Percentiles rank a stretch among this genome's conserved stretches.
These are phyloP conservation scores for Chelonoidis abingdonii DNA, from an alignment of 2,113 vertebrate species.

Conservation along the genomic window DNA sequence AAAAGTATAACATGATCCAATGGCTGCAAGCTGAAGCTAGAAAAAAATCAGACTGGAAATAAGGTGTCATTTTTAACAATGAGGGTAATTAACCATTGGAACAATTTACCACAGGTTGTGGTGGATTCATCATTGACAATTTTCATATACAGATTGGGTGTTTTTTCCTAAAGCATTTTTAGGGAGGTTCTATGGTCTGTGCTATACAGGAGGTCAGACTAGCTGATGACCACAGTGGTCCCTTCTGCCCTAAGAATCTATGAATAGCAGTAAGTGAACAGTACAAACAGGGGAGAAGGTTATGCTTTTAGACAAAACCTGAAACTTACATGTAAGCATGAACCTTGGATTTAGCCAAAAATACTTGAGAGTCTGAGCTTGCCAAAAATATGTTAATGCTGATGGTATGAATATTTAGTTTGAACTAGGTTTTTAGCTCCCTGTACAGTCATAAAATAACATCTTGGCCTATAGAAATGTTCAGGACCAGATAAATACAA, in stretches of 20 bases:
- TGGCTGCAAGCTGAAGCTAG: neutral
- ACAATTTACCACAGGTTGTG: neutral
- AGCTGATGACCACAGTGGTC: neutral
- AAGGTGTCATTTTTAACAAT: neutral
- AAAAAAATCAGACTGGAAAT: neutral
- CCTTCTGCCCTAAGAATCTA: neutral
- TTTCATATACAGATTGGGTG: neutral
- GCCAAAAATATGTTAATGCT: neutral
- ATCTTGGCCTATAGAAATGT: neutral
- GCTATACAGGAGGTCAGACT: neutral
- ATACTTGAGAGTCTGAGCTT: neutral
- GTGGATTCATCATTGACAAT: neutral
- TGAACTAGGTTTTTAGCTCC: neutral
- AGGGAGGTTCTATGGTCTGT: neutral
- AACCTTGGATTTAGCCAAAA: conserved; percentile 6
- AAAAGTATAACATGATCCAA: neutral
- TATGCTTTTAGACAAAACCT: neutral
- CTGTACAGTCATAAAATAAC: conserved; percentile 2
- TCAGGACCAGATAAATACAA: neutral
- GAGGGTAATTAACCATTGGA: neutral
- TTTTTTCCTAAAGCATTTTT: neutral
- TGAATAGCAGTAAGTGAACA: neutral
- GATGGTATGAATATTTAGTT: neutral
- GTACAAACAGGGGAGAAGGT: neutral
- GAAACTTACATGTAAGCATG: neutral